Evolutionary conservation across 2,888 invertebrate species (phyloP).

Genomic region (Lepidocyrtinus sp.): DNA sequence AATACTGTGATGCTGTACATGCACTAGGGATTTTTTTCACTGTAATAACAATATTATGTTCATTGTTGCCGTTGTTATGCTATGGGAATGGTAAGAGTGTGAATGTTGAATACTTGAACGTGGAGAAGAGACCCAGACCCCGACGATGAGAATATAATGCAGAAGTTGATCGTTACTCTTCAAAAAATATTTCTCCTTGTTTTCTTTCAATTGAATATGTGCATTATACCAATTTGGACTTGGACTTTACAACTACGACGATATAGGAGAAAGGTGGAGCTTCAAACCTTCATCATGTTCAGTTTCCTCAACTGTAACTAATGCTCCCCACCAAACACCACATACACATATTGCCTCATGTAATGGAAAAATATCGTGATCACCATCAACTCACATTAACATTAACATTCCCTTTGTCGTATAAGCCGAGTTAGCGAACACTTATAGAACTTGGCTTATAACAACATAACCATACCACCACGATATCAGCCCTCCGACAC

Average conservation of each 20-base stretch:
- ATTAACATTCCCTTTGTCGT: background rate
- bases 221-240: too few relatives aligned
- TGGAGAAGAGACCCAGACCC: too few relatives aligned
- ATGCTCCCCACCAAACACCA: background rate
- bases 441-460: too few relatives aligned
- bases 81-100: too few relatives aligned
- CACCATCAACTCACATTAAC: background rate
- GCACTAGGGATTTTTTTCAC: background rate
- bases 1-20: background rate
- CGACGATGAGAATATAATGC: background rate
- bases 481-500: too few relatives aligned
- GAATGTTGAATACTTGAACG: too few relatives aligned
- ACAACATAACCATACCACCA: background rate
- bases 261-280: conserved; percentile 45
- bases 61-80: background rate
- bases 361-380: background rate
- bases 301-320: conserved; percentile 40
- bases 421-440: too few relatives aligned
- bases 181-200: too few relatives aligned
- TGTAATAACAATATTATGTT: too few relatives aligned
- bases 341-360: background rate
- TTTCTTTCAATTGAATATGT: too few relatives aligned
- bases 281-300: conserved; percentile 49
- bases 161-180: background rate
- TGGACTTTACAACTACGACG: background rate